Conservation (phyloP, 2,888 invertebrate species). For the Limnephilus rhombicus region DNA sequence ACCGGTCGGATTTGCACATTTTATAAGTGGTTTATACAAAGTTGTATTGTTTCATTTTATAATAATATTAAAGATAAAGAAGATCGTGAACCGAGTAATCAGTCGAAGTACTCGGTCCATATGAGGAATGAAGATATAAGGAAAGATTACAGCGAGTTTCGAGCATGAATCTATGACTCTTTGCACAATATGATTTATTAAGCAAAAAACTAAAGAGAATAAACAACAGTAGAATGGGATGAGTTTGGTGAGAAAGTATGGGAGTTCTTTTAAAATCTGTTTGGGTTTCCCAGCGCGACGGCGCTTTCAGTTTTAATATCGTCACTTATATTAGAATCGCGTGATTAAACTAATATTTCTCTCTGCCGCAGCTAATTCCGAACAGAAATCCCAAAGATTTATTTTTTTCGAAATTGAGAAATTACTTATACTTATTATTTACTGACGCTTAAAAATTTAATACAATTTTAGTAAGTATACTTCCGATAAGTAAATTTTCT, state of each 20-base stretch:
- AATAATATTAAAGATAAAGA: background rate
- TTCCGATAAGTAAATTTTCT: background rate
- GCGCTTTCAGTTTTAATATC: slow-evolving; percentile 42
- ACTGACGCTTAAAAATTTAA: background rate
- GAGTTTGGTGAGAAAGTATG: slow-evolving; percentile 44
- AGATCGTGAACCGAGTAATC: slow-evolving; percentile 16
- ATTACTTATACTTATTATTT: background rate
- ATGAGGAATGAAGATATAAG: slow-evolving; percentile 13
- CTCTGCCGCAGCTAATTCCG: background rate
- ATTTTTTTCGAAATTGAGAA: background rate
- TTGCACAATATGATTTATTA: slow-evolving; percentile 44
- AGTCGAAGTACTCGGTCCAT: background rate
- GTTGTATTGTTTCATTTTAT: no score
- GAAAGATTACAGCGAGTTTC: slow-evolving; percentile 10
- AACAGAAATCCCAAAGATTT: slow-evolving; percentile 15
- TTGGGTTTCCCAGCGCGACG: slow-evolving; percentile 34
- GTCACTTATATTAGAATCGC: slow-evolving; percentile 36
- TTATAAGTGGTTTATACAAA: no score
- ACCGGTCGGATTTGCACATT: no score
- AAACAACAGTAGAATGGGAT: background rate
- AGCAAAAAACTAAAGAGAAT: slow-evolving; percentile 26
- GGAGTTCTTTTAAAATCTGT: slow-evolving; percentile 24
- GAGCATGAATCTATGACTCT: background rate
- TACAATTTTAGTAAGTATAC: background rate
- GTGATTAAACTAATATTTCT: slow-evolving; percentile 45